Evolutionary conservation across 2,888 invertebrate genomes (phyloP), one percentile per base, ranked within the genome.

Genomic region (Tachina grossa): DNA sequence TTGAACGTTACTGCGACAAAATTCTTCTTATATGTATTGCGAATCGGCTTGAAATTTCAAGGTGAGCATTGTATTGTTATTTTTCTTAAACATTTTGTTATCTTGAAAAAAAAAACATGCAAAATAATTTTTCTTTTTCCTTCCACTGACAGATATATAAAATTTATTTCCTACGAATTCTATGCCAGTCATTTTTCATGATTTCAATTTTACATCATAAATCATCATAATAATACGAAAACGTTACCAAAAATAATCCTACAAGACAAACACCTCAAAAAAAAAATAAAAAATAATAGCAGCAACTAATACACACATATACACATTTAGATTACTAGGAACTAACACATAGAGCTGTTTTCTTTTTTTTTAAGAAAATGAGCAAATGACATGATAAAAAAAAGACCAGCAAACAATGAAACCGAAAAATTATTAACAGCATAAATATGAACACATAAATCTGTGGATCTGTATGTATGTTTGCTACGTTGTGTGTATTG

Each of bases 121-220:
- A 31, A 31, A 31, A 31, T 31, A 31, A 31, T 31, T 31, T 31
- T 31, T 31, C 5, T 31, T 31, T 31, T 31, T 31, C 31, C 6
- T 6, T 31, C 6, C 11, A 31, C 53, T 53, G 5, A 57, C 22
- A 14, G 31, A 57, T 31, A 16, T 6, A 57, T 10, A 43, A 43
- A 69, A 22, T 43, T 39, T 61, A 74, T 49, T 39, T 74, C 3
- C 39, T 39, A 41, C 16, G 39, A 61, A 49, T 76, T 53, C 45
- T 16, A 13, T 55, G 16, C 11, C 43, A 65, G 14, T 76, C 16
- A 76, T 76, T 59, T 77, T 77, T 57, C 57, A 57, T 49, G 49
- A 43, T 77, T 77, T 77, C 16, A 55, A 59, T 47, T 76, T 76
- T n/a, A 76, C 76, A 69, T 71, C 61, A 76, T 76, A 69, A 82